Conservation (phyloP, 1,140 invertebrate species). For the Nasonia giraulti region DNA sequence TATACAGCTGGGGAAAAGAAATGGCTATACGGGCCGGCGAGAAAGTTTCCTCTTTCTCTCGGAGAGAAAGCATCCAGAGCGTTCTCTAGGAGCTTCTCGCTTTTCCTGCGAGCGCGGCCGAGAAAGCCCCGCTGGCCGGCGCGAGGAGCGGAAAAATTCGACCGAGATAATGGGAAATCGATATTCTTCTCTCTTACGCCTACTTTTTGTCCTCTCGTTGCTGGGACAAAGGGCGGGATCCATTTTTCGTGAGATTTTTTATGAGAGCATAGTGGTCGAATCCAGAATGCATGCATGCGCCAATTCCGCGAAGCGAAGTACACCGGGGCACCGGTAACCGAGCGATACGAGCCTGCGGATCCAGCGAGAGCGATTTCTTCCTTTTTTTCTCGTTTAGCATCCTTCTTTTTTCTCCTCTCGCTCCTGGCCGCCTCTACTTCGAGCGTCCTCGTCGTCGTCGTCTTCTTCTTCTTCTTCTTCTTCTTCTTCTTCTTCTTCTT, state of each 20-base stretch:
- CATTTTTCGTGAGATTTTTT: too few species aligned
- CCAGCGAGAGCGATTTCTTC: background rate
- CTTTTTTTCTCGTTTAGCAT: conserved; percentile 37
- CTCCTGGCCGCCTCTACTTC: background rate
- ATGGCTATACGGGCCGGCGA: background rate
- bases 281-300: background rate
- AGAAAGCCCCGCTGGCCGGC: conserved; percentile 24
- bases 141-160: background rate
- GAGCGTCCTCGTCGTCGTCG: background rate
- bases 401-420: background rate
- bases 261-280: too few species aligned
- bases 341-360: conserved; percentile 14
- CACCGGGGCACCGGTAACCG: conserved; percentile 12
- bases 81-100: background rate
- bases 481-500: conserved; percentile 3
- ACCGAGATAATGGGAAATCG: conserved; percentile 12
- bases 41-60: conserved; percentile 47
- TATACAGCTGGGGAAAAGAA: background rate
- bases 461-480: background rate
- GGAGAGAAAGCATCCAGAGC: conserved; percentile 46
- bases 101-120: background rate
- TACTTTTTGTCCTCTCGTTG: too few species aligned
- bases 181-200: too few species aligned
- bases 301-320: background rate
- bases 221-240: too few species aligned